Percentiles rank a stretch among this genome's conserved stretches.
Evolutionary conservation across 2,113 vertebrate genomes (phyloP).

Genomic region (Chloebia gouldiae): DNA sequence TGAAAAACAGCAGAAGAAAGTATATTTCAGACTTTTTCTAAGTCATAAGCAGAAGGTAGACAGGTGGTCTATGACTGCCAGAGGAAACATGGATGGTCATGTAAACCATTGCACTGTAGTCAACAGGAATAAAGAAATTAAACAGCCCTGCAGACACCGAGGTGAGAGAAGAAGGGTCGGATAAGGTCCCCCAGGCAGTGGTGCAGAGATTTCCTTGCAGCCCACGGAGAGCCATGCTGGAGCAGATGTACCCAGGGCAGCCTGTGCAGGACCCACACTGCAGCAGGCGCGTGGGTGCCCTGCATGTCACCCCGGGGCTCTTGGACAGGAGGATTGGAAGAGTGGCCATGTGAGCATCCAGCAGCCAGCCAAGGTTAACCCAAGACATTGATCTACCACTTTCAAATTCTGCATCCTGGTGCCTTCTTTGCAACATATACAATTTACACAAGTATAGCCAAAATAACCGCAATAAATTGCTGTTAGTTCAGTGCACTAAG

Average conservation of each 20-base stretch:
- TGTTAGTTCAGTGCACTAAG: background rate
- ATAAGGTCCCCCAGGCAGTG: background rate
- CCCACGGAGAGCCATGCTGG: accelerated
- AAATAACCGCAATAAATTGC: background rate
- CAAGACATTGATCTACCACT: background rate
- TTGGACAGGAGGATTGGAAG: background rate
- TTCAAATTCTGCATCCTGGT: background rate
- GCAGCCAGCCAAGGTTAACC: background rate
- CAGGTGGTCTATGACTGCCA: background rate
- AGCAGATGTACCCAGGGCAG: background rate
- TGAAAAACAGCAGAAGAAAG: background rate
- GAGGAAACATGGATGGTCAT: background rate
- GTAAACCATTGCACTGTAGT: background rate
- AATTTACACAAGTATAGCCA: background rate
- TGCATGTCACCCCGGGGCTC: background rate
- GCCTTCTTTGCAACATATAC: background rate
- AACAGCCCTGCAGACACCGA: background rate
- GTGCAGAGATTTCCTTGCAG: background rate
- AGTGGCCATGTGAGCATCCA: accelerated
- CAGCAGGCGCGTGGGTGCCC: background rate
- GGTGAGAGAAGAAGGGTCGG: background rate
- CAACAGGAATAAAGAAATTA: background rate
- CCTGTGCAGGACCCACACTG: accelerated
- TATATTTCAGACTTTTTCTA: background rate
- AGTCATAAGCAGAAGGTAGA: background rate